Base-by-base conservation (phyloP, 2,888 invertebrate species). In the Dasysyrphus tricinctus region DNA sequence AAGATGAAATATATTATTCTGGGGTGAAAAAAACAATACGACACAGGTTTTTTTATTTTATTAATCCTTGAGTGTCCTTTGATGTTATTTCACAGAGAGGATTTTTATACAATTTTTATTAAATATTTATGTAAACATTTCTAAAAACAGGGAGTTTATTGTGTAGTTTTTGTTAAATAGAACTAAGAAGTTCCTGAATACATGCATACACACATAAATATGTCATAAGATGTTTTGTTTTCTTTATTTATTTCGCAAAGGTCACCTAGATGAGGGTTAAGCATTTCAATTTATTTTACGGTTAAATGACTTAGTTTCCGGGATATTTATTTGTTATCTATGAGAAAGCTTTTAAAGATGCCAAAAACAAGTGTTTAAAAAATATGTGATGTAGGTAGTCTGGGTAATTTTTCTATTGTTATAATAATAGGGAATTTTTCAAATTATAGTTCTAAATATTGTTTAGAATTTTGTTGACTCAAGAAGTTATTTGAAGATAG, bases 1-100 rank as follows among this genome's bases (percentile, higher is more conserved):
- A 32, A 47, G 32, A 63, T 47, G 44, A 63, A 63, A 63, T 63
- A 47, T 63, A 42, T 29, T 63, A 63, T 63, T 63, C 32, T 11
- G 29, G 44, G 6, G 37, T 19, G n/a, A 32, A 32, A 42, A 65
- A 32, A 32, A 47, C 32, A 47, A 47, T 34, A 12, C 32, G 42
- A 44, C n/a, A 4, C 4, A 44, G 11, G 9, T 63, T 49, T 65
- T n/a, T 42, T 37, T 16, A 16, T 34, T 67, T 67, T 67, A 67
- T 67, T 67, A 49, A 67, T 67, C 34, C 49, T 67, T 49, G 67
- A 67, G 34, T 49, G 29, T 67, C 49, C 49, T 67, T 67, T 67
- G 49, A 65, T 34, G 49, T 65, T 32, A 29, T 47, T 65, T 32
- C 11, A 11, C 2, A 65, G n/a, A 32, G 12, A 34, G 16, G 16